These are phyloP conservation scores for Epinotia nisella DNA, from an alignment of 2,888 invertebrate species.

Conservation along the genomic window DNA sequence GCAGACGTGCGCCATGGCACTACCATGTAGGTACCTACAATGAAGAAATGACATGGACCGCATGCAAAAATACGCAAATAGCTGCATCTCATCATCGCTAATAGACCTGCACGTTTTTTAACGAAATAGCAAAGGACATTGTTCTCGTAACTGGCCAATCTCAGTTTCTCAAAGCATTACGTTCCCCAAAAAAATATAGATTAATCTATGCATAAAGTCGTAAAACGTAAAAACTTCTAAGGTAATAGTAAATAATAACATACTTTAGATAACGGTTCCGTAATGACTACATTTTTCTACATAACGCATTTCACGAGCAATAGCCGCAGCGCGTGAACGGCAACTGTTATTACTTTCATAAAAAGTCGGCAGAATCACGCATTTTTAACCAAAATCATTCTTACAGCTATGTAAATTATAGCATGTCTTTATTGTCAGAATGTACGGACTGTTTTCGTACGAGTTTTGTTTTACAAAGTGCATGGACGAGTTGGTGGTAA, in stretches of 20 bases:
- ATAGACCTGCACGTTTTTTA: too few relatives aligned
- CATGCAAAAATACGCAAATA: too few relatives aligned
- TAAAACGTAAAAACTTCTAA: neutral
- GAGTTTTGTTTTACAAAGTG: neutral
- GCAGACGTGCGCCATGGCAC: too few relatives aligned
- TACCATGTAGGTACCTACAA: too few relatives aligned
- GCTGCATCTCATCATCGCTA: too few relatives aligned
- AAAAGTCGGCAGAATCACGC: slow-evolving; percentile 23
- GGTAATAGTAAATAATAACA: slow-evolving; percentile 10
- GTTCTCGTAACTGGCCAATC: too few relatives aligned
- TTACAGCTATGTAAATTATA: neutral
- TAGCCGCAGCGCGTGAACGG: slow-evolving; percentile 17
- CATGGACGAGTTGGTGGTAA: slow-evolving; percentile 5
- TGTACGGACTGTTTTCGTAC: neutral
- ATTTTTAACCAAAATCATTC: neutral
- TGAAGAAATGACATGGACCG: too few relatives aligned
- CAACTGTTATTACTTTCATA: slow-evolving; percentile 36
- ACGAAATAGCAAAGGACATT: too few relatives aligned
- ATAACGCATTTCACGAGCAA: slow-evolving; percentile 15
- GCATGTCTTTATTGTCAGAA: too few relatives aligned
- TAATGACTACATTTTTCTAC: slow-evolving; percentile 8
- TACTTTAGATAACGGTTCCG: neutral
- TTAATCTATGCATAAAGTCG: neutral
- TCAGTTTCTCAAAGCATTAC: neutral
- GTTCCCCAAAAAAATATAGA: neutral